Percentiles rank a stretch among this genome's conserved stretches.
Evolutionary conservation across 2,888 invertebrate species (phyloP).

Genomic region (Plemyria rubiginata): DNA sequence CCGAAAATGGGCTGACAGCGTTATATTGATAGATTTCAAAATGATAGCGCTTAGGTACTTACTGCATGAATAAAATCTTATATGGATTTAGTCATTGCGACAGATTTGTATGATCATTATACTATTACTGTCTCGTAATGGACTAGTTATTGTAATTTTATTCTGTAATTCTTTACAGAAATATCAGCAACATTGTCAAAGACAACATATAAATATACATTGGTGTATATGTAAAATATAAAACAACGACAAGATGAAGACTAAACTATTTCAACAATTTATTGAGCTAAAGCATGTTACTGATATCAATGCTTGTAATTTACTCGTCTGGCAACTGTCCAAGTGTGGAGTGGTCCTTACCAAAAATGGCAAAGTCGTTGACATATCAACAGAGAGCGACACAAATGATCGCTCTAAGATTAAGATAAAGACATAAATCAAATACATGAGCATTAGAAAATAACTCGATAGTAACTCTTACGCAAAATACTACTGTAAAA

Average conservation of each 20-base stretch:
- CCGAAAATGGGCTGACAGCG: slow-evolving; percentile 44
- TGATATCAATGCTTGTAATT: slow-evolving; percentile 27
- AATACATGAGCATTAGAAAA: background rate
- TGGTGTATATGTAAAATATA: background rate
- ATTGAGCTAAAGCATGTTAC: slow-evolving; percentile 27
- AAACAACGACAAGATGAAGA: background rate
- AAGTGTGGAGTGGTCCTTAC: slow-evolving; percentile 36
- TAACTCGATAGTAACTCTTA: background rate
- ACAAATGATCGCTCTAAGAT: slow-evolving; percentile 24
- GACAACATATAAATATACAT: background rate
- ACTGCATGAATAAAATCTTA: slow-evolving; percentile 27
- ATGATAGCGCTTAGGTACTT: slow-evolving; percentile 23
- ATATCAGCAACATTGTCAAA: too few species aligned
- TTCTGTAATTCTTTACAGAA: background rate
- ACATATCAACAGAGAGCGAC: slow-evolving; percentile 32
- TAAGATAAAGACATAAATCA: slow-evolving; percentile 17
- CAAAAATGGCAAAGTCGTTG: slow-evolving; percentile 31
- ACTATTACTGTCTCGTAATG: background rate
- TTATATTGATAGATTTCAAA: slow-evolving; percentile 40
- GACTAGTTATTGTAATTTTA: background rate
- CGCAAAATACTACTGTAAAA: background rate
- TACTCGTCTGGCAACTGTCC: slow-evolving; percentile 32
- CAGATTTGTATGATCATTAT: slow-evolving; percentile 2
- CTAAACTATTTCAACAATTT: slow-evolving; percentile 5
- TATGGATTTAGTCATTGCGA: slow-evolving; percentile 36